A percentile compares a stretch with the other conserved stretches of the same genome.
These are phyloP conservation scores for Polyodon spathula DNA, from an alignment of 2,113 vertebrate species.

Conservation along the genomic window DNA sequence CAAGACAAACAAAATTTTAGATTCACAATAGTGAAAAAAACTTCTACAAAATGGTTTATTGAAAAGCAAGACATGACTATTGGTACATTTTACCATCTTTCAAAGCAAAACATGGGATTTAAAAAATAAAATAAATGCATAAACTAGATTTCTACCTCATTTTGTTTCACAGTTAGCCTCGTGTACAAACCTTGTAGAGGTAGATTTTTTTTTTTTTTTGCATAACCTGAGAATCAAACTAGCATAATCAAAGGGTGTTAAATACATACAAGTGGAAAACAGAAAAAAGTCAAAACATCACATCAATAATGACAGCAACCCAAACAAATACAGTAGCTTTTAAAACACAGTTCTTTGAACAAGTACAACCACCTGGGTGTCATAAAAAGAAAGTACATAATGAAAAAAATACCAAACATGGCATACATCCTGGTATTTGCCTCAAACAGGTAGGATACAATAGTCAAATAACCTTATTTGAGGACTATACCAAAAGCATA, in stretches of 20 bases:
- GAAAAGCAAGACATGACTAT: slow-evolving; percentile 81
- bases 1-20: slow-evolving; percentile 4
- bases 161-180: slow-evolving; percentile 78
- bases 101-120: slow-evolving; percentile 61
- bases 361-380: neutral
- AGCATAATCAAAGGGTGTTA: slow-evolving; percentile 34
- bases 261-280: slow-evolving; percentile 3
- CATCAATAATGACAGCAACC: neutral
- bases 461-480: too few relatives aligned
- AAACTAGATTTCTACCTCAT: slow-evolving; percentile 70
- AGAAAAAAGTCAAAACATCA: neutral
- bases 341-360: neutral
- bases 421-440: too few relatives aligned
- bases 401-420: too few relatives aligned
- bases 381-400: too few relatives aligned
- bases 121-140: slow-evolving; percentile 72
- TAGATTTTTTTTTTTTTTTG: slow-evolving; percentile 81
- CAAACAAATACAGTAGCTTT: neutral
- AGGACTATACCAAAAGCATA: too few relatives aligned
- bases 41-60: slow-evolving; percentile 92
- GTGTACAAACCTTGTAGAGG: slow-evolving; percentile 65
- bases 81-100: slow-evolving; percentile 67
- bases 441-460: too few relatives aligned
- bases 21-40: slow-evolving; percentile 72
- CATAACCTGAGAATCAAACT: slow-evolving; percentile 84